Evolutionary conservation across 1,140 invertebrate species (phyloP).

Genomic region (Diabrotica virgifera): DNA sequence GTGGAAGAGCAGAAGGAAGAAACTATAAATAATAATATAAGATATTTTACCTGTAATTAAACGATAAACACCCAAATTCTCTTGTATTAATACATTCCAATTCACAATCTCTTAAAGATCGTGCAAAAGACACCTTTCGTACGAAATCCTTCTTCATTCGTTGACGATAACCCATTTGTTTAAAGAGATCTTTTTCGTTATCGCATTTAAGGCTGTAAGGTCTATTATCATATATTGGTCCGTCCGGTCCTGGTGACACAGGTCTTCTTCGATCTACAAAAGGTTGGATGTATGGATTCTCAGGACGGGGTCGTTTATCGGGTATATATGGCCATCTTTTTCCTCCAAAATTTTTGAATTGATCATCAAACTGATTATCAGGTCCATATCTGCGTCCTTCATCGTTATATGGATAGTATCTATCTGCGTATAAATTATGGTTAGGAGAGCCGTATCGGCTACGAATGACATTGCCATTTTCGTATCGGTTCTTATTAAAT

Average conservation of each 20-base stretch:
- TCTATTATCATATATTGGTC: constrained; percentile 44
- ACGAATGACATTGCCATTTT: constrained; percentile 17
- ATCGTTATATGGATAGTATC: constrained; percentile 46
- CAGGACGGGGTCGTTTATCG: constrained; percentile 38
- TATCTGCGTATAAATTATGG: constrained; percentile 42
- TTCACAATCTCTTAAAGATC: constrained; percentile 74
- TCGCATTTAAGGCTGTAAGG: constrained; percentile 62
- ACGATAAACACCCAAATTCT: constrained; percentile 84
- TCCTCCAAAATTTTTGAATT: constrained; percentile 32
- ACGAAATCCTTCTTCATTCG: constrained; percentile 77
- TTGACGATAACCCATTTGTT: constrained; percentile 71
- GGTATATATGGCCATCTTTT: constrained; percentile 41
- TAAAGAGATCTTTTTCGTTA: constrained; percentile 64
- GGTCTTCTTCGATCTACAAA: constrained; percentile 30
- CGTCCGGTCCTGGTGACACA: constrained; percentile 45
- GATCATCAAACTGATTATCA: constrained; percentile 41
- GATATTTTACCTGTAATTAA: constrained; percentile 70
- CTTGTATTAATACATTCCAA: constrained; percentile 76
- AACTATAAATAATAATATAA: neutral
- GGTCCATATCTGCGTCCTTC: constrained; percentile 44
- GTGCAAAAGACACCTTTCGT: constrained; percentile 67
- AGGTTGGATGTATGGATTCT: constrained; percentile 24
- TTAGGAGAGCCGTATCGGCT: constrained; percentile 50
- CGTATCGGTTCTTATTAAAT: constrained; percentile 24
- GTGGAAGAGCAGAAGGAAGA: too few species aligned